Conservation (phyloP, 2,113 vertebrate genomes). For the Hippocampus abdominalis region DNA sequence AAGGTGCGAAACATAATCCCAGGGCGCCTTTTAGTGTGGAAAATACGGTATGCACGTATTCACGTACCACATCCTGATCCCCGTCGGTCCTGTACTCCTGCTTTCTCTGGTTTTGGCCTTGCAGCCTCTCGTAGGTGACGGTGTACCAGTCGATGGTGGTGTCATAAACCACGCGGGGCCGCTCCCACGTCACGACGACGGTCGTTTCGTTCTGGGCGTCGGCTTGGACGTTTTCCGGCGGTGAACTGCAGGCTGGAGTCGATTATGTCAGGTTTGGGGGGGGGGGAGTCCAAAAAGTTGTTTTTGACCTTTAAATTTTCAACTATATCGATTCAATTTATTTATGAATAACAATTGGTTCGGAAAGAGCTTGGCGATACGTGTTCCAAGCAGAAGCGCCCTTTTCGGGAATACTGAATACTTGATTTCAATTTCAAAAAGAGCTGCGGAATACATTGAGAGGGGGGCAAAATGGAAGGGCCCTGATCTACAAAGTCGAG, state of each 20-base stretch:
- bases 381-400: conserved; percentile 17
- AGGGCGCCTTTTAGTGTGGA: too few relatives aligned
- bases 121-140: conserved; percentile 86
- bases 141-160: conserved; percentile 89
- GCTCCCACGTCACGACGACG: conserved; percentile 91
- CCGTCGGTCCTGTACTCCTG: conserved; percentile 93
- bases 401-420: conserved; percentile 50
- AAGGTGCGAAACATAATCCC: too few relatives aligned
- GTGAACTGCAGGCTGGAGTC: conserved; percentile 85
- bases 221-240: conserved; percentile 89
- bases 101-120: conserved; percentile 80
- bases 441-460: conserved; percentile 51
- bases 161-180: conserved; percentile 86
- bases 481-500: conserved; percentile 46
- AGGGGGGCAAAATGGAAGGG: conserved; percentile 5
- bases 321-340: not conserved
- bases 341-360: not conserved
- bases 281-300: not conserved
- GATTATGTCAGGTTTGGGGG: not conserved
- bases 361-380: conserved; percentile 5
- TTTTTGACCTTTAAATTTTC: not conserved
- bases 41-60: not conserved
- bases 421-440: conserved; percentile 61
- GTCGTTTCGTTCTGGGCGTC: conserved; percentile 92
- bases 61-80: conserved; percentile 93